phyloP scores from a whole-genome alignment of 1,140 invertebrate genomes.

The Wiebesia pumilae region DNA sequence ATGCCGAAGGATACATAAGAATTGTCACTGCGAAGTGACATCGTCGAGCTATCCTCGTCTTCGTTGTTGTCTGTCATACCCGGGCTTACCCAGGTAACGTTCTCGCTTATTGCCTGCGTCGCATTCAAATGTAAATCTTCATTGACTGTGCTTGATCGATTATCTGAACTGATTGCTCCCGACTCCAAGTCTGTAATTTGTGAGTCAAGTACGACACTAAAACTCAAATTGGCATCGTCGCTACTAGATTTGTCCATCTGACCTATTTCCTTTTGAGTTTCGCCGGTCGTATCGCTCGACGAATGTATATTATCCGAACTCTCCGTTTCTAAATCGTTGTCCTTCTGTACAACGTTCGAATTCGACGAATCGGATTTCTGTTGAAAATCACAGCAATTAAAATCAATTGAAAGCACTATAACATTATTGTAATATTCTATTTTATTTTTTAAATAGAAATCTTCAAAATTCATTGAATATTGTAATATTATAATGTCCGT shows the following conservation, averaged over 20 bases:
- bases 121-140: conserved; percentile 29
- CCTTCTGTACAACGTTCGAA: conserved; percentile 33
- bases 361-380: not conserved
- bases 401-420: not conserved
- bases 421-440: not conserved
- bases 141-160: not conserved
- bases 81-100: conserved; percentile 26
- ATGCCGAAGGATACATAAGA: conserved; percentile 78
- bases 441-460: too few relatives aligned
- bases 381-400: not conserved
- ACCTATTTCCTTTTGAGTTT: conserved; percentile 49
- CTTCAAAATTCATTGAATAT: too few relatives aligned
- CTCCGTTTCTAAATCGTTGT: conserved; percentile 44
- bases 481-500: too few relatives aligned
- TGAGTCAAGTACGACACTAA: conserved; percentile 1
- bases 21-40: conserved; percentile 72
- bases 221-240: conserved; percentile 38
- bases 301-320: conserved; percentile 45
- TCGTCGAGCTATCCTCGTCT: conserved; percentile 72
- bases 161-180: not conserved
- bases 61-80: conserved; percentile 55
- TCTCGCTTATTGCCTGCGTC: not conserved
- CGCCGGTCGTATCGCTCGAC: conserved; percentile 50
- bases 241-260: conserved; percentile 41
- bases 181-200: not conserved